A percentile compares a stretch with the other conserved stretches of the same genome.
phyloP scores from a whole-genome alignment of 2,113 vertebrate species.

The Axis porcinus region DNA sequence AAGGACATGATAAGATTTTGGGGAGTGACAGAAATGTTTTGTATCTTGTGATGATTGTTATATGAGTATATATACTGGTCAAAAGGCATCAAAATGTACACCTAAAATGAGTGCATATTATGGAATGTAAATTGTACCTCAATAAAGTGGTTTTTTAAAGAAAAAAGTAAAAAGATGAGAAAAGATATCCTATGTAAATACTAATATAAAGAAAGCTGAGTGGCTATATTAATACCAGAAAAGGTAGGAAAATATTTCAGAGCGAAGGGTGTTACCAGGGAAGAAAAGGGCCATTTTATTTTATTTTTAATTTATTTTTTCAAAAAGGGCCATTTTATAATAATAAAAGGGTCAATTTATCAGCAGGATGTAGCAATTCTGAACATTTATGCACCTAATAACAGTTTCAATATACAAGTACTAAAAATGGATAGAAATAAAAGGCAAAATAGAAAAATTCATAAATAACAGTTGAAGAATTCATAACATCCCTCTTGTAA shows the following conservation, averaged over 20 bases:
- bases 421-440: background rate
- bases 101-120: background rate
- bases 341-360: background rate
- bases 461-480: background rate
- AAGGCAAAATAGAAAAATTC: background rate
- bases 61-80: background rate
- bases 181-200: background rate
- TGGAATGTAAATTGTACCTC: background rate
- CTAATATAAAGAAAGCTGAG: background rate
- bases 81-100: background rate
- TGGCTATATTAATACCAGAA: background rate
- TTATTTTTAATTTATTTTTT: too few species aligned
- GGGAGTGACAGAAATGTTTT: background rate
- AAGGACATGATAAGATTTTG: background rate
- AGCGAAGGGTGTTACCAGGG: background rate
- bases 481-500: background rate
- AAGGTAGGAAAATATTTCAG: background rate
- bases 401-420: background rate
- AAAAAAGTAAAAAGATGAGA: background rate
- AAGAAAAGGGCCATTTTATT: background rate
- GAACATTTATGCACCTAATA: background rate
- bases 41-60: background rate
- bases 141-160: background rate
- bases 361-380: background rate
- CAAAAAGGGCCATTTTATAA: background rate